Base-by-base conservation (phyloP, 2,888 invertebrate genomes). In the Hoplodrina ambigua region DNA sequence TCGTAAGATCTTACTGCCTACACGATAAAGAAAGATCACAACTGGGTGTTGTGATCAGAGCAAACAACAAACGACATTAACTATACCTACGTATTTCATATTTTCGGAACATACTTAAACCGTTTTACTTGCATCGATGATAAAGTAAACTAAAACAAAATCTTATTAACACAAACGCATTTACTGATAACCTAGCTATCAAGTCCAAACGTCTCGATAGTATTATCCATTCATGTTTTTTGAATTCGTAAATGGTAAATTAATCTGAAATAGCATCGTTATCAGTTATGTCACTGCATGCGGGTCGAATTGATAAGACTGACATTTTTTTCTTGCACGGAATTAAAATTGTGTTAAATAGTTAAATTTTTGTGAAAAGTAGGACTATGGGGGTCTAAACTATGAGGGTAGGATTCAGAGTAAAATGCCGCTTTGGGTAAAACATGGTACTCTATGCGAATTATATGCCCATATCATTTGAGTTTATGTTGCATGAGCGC, bases 151-250 rank as follows among this genome's bases (percentile, higher is more conserved):
- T 52, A 33, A 53, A 78, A 65, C 52, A 30, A 58, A 54, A 58
- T 41, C n/a, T 11, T 54, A 25, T 52, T 60, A 64, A 10, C 17
- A 20, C 30, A 61, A 55, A 55, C 76, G 46, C 54, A 80, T 61
- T 20, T n/a, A 60, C n/a, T 44, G 54, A 62, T 77, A 71, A 57
- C 52, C 13, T 56, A 46, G 15, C 4, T 46, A 55, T 62, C 25
- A 79, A 59, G 33, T 61, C 37, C 33, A 20, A 19, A n/a, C n/a
- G 56, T 53, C 63, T 25, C 8, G 20, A 69, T 64, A 56, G 33
- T 44, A 65, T 58, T 75, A 69, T 61, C 46, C 69, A 69, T 69
- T 80, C 57, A 65, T 70, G 30, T 61, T 61, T 79, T 79, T 63
- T 1, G 19, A 1, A 57, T 73, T 33, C 33, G 30, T 41, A 44